These are phyloP conservation scores for Melipona quadrifasciata DNA, from an alignment of 1,140 invertebrate species.

Conservation along the genomic window DNA sequence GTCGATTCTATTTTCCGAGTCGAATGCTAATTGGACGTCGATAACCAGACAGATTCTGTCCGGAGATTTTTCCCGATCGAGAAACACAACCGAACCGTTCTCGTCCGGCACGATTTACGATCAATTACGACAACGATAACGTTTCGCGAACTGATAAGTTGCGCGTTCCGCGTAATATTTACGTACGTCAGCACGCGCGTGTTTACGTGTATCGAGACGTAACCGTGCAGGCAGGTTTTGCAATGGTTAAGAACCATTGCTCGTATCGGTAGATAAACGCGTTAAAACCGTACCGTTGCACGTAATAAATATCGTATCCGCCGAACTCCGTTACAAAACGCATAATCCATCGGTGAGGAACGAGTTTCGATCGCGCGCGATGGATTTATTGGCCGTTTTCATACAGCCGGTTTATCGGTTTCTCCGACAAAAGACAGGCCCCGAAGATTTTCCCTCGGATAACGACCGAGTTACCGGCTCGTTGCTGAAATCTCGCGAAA, in stretches of 20 bases:
- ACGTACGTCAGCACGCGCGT: neutral
- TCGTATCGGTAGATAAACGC: slow-evolving; percentile 7
- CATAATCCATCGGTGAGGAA: slow-evolving; percentile 1
- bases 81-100: neutral
- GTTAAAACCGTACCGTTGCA: neutral
- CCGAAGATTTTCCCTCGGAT: neutral
- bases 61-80: neutral
- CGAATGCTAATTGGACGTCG: neutral
- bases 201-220: slow-evolving; percentile 16
- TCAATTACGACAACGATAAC: slow-evolving; percentile 9
- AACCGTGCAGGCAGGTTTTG: neutral
- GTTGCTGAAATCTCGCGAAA: slow-evolving; percentile 15
- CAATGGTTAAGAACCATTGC: slow-evolving; percentile 8
- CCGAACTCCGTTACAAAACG: slow-evolving; percentile 26
- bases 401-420: neutral
- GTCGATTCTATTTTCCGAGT: neutral
- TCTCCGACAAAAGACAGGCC: neutral
- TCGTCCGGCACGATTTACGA: neutral
- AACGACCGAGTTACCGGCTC: neutral
- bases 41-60: neutral
- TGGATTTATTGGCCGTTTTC: slow-evolving; percentile 30
- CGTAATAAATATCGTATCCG: slow-evolving; percentile 33
- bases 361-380: neutral
- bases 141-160: neutral
- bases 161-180: neutral